Percentiles rank a stretch among this genome's conserved stretches.
These are phyloP conservation scores for Callopanchax toddi DNA, from an alignment of 2,113 vertebrate genomes.

Conservation along the genomic window DNA sequence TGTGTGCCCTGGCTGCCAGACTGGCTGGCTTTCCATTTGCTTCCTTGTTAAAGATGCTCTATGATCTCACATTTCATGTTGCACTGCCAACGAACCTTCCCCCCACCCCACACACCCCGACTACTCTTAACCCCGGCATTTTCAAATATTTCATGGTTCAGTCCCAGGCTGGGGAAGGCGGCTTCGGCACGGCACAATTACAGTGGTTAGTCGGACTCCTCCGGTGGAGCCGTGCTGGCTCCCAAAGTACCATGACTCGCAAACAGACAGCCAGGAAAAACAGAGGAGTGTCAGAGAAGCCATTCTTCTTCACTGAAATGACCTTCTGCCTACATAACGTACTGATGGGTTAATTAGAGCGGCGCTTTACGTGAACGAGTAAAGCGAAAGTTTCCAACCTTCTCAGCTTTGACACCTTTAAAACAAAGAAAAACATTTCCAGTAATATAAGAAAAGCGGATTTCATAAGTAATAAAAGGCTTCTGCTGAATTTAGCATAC, in stretches of 20 bases:
- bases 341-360: slow-evolving; percentile 38
- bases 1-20: slow-evolving; percentile 41
- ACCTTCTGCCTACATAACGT: slow-evolving; percentile 17
- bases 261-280: slow-evolving; percentile 74
- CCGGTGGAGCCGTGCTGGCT: slow-evolving; percentile 66
- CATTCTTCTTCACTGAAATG: slow-evolving; percentile 30
- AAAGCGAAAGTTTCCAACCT: slow-evolving; percentile 19
- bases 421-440: background rate
- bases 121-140: slow-evolving; percentile 70
- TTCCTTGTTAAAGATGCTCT: slow-evolving; percentile 70
- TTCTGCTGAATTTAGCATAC: background rate
- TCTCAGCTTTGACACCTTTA: slow-evolving; percentile 3
- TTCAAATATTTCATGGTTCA: slow-evolving; percentile 78
- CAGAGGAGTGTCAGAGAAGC: slow-evolving; percentile 61
- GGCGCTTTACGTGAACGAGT: slow-evolving; percentile 31
- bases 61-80: slow-evolving; percentile 67
- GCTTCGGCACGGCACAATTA: slow-evolving; percentile 66
- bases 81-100: slow-evolving; percentile 63
- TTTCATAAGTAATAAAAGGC: slow-evolving; percentile 8
- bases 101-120: too few relatives aligned
- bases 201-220: slow-evolving; percentile 78
- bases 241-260: slow-evolving; percentile 62
- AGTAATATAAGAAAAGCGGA: slow-evolving; percentile 18
- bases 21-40: slow-evolving; percentile 46
- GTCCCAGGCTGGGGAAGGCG: slow-evolving; percentile 68